Percentiles rank a stretch among this genome's conserved stretches.
Conservation (phyloP, 2,888 invertebrate species). For the Hipparchia semele region DNA sequence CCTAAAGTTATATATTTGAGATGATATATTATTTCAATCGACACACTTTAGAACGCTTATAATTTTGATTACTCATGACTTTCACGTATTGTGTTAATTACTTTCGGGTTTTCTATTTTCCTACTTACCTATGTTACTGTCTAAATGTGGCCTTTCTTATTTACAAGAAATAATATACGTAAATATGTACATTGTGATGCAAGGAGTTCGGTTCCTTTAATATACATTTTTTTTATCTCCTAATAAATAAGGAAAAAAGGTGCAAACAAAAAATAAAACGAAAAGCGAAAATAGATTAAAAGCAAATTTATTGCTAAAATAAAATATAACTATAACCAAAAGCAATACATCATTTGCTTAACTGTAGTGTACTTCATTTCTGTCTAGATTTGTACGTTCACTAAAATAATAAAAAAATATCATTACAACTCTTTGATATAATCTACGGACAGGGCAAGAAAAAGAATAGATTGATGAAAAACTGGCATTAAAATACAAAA, state of each 20-base stretch:
- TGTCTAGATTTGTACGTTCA: conserved; percentile 77
- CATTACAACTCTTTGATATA: conserved; percentile 38
- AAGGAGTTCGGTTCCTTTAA: conserved; percentile 82
- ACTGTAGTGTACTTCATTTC: conserved; percentile 58
- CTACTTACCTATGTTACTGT: conserved; percentile 57
- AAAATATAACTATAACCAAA: conserved; percentile 80
- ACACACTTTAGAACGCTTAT: conserved; percentile 62
- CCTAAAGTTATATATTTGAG: conserved; percentile 62
- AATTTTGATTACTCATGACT: conserved; percentile 69
- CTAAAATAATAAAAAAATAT: conserved; percentile 64
- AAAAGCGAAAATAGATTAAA: conserved; percentile 73
- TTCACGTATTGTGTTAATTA: conserved; percentile 49
- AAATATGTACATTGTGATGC: conserved; percentile 77
- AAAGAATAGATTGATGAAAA: conserved; percentile 30
- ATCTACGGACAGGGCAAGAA: conserved; percentile 36
- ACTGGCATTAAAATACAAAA: conserved; percentile 14
- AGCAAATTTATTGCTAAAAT: conserved; percentile 83
- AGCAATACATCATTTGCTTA: conserved; percentile 76
- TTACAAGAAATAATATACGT: conserved; percentile 59
- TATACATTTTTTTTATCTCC: conserved; percentile 64
- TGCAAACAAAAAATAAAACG: conserved; percentile 55
- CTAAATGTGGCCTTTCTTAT: conserved; percentile 62
- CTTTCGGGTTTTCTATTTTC: conserved; percentile 56
- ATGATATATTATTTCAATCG: conserved; percentile 57
- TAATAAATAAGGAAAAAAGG: conserved; percentile 53